Evolutionary conservation across 2,888 invertebrate genomes (phyloP).

Genomic region (Drosophila koepferae): DNA sequence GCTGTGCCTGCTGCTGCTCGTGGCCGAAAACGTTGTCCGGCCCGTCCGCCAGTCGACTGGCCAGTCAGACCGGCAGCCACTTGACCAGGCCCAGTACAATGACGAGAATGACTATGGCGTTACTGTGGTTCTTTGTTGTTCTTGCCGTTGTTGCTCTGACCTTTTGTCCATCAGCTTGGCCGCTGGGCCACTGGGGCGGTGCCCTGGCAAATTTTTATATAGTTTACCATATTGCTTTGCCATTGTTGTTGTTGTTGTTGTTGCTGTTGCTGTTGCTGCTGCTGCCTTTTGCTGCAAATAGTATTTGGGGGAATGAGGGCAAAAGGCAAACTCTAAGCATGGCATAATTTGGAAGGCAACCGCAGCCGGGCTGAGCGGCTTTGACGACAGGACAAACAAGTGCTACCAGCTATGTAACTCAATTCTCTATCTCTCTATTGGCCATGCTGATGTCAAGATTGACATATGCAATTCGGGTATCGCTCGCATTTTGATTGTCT

Average conservation of each 20-base stretch:
- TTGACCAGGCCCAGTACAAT: slow-evolving; percentile 70
- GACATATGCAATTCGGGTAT: slow-evolving; percentile 64
- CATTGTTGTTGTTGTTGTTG: slow-evolving; percentile 34
- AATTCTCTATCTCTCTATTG: slow-evolving; percentile 49
- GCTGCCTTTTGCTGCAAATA: slow-evolving; percentile 60
- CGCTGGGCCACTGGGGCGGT: slow-evolving; percentile 37
- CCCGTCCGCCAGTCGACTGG: slow-evolving; percentile 10
- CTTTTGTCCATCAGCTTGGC: slow-evolving; percentile 60
- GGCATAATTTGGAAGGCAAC: slow-evolving; percentile 68
- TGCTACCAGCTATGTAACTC: slow-evolving; percentile 61
- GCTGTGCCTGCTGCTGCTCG: slow-evolving; percentile 49
- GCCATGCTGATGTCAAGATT: slow-evolving; percentile 60
- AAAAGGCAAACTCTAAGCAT: slow-evolving; percentile 68
- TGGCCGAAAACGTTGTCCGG: slow-evolving; percentile 35
- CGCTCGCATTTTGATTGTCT: slow-evolving; percentile 74
- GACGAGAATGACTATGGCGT: slow-evolving; percentile 72
- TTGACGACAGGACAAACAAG: slow-evolving; percentile 53
- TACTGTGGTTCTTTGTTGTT: slow-evolving; percentile 33
- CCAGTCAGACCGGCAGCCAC: slow-evolving; percentile 55
- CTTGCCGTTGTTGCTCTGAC: slow-evolving; percentile 43
- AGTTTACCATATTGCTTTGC: slow-evolving; percentile 69
- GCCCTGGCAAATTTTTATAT: slow-evolving; percentile 67
- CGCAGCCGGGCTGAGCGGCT: slow-evolving; percentile 36
- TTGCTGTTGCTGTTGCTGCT: slow-evolving; percentile 36
- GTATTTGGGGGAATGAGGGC: slow-evolving; percentile 69